Percentiles rank a stretch among this genome's conserved stretches.
phyloP scores from a whole-genome alignment of 2,797 vertebrate genomes.

The Tenualosa thibaudeaui region DNA sequence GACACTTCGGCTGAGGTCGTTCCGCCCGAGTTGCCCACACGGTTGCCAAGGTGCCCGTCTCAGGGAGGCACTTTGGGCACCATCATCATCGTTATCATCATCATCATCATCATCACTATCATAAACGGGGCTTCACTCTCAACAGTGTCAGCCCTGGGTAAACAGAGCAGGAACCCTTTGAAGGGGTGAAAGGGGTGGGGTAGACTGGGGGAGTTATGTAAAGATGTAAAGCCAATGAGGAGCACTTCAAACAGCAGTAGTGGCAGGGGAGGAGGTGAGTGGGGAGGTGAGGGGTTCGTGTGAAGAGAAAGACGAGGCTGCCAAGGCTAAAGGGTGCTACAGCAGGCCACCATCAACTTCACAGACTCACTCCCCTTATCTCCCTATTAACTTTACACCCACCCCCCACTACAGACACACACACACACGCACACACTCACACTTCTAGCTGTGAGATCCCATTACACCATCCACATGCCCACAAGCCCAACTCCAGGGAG shows the following conservation, averaged over 20 bases:
- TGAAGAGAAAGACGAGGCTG: neutral
- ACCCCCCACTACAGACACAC: neutral
- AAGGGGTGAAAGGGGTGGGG: neutral
- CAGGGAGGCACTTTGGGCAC: neutral
- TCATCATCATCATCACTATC: neutral
- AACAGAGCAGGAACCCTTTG: too few species aligned
- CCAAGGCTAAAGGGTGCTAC: neutral
- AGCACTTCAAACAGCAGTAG: neutral
- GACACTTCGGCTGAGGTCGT: neutral
- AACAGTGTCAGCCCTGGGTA: neutral
- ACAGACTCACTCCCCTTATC: conserved; percentile 37
- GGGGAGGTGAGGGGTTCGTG: conserved; percentile 55
- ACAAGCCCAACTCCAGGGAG: neutral
- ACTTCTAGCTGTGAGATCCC: neutral
- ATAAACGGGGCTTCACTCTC: neutral
- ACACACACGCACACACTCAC: too few species aligned
- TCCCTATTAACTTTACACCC: neutral
- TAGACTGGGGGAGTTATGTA: neutral
- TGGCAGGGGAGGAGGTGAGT: conserved; percentile 58
- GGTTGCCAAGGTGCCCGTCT: neutral
- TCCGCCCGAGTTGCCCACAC: neutral
- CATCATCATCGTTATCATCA: neutral
- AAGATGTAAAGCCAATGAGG: neutral
- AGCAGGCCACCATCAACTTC: neutral
- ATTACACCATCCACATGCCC: neutral